phyloP scores from a whole-genome alignment of 2,888 invertebrate genomes.

The Selenia dentaria region DNA sequence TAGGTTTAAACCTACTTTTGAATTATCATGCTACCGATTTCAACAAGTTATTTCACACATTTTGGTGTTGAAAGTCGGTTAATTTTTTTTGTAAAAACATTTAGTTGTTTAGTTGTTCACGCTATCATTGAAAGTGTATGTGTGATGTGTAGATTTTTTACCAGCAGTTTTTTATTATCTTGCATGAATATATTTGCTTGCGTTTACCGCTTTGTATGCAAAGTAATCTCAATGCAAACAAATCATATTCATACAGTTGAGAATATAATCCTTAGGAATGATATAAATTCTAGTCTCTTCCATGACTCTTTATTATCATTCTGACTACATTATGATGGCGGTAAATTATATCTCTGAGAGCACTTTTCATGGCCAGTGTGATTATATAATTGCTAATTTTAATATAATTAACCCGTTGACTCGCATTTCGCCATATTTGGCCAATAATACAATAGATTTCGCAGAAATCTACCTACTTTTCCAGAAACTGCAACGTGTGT shows the following conservation, averaged over 20 bases:
- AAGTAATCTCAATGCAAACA: constrained; percentile 23
- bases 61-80: too few species aligned
- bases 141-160: background rate
- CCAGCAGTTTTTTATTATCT: constrained; percentile 11
- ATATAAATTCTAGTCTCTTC: constrained; percentile 11
- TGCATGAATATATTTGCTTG: background rate
- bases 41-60: background rate
- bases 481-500: too few species aligned
- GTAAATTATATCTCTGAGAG: constrained; percentile 24
- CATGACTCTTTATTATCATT: constrained; percentile 7
- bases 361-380: constrained; percentile 11
- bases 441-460: too few species aligned
- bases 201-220: constrained; percentile 12
- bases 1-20: too few species aligned
- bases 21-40: constrained; percentile 10
- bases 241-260: constrained; percentile 7
- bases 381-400: constrained; percentile 18
- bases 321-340: constrained; percentile 13
- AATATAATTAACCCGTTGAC: too few species aligned
- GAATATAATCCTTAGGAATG: constrained; percentile 14
- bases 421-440: too few species aligned
- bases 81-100: too few species aligned
- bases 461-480: too few species aligned
- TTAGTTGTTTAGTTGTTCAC: too few species aligned
- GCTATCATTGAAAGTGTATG: too few species aligned